Base-by-base conservation (phyloP, 2,113 vertebrate genomes). In the Eupsittula cactorum region DNA sequence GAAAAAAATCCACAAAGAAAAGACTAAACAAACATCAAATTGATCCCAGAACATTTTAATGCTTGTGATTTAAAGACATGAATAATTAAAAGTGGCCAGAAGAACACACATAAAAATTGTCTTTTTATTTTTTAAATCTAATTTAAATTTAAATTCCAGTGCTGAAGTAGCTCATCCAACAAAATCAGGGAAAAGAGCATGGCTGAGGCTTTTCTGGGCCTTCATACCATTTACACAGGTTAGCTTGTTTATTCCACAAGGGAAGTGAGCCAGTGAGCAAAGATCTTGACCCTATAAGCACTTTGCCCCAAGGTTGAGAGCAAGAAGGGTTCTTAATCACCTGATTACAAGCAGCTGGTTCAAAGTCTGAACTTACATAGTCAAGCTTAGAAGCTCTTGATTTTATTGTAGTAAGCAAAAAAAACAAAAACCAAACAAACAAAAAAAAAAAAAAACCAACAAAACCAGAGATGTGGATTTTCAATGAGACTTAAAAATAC, bases 141-240 rank as follows among this genome's bases (percentile, higher is more conserved):
- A 37, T 37, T 37, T 37, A 37, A 37, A 37, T 37, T 37, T 37
- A 37, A 18, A 42, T 39, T 94, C 39, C 37, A 67, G 0, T 46
- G 53, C 69, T 46, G 64, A 83, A 60, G 63, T 75, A 88, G 24
- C 88, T 96, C 37, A 50, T 77, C 49, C 74, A 93, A 46, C 33
- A 93, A 64, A 21, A 78, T 24, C 1, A 1, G 29, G 23, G 31
- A 86, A 15, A 68, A 11, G 27, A 88, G 69, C 10, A 63, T 1
- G 31, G 52, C 65, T 76, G 79, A 60, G 69, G 71, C 28, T 90
- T 77, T 92, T 53, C 46, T 65, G 86, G 68, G 33, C 37, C 73
- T 82, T 84, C 19, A 17, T 82, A 82, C 52, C 90, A 77, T 78
- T 96, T 88, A 24, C 62, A 86, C 65, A 94, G 85, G 73, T 95